Conservation (phyloP, 2,797 vertebrate species). For the Geotrypetes seraphini region DNA sequence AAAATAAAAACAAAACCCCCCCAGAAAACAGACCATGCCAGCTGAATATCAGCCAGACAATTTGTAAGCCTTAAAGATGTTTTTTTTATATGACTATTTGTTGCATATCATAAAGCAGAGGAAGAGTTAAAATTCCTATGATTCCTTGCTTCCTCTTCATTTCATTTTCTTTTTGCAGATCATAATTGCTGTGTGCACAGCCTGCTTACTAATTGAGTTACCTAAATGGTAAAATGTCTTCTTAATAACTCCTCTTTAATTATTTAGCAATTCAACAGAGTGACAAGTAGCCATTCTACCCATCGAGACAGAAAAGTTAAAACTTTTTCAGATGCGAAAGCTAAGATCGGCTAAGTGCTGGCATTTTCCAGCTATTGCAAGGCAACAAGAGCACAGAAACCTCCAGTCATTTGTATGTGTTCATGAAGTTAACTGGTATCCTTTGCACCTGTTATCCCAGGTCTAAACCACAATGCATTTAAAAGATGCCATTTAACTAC, state of each 20-base stretch:
- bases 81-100: no score
- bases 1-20: no score
- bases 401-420: slow-evolving; percentile 5
- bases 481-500: slow-evolving; percentile 20
- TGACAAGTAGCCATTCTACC: slow-evolving; percentile 22
- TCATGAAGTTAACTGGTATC: slow-evolving; percentile 21
- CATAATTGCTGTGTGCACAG: slow-evolving; percentile 2
- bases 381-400: slow-evolving; percentile 8
- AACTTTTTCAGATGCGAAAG: slow-evolving; percentile 7
- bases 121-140: no score
- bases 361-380: slow-evolving; percentile 19
- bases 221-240: slow-evolving; percentile 36
- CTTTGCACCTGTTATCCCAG: slow-evolving; percentile 8
- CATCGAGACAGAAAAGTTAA: slow-evolving; percentile 17
- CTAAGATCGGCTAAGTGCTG: slow-evolving; percentile 16
- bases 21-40: no score
- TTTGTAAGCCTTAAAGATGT: no score
- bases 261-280: slow-evolving; percentile 38
- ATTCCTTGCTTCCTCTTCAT: no score
- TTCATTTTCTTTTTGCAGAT: slow-evolving; percentile 14
- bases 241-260: slow-evolving; percentile 39
- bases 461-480: slow-evolving; percentile 18
- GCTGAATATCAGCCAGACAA: no score
- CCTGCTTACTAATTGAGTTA: slow-evolving; percentile 25
- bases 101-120: no score